These are phyloP conservation scores for Augiades crinisus DNA, from an alignment of 2,888 invertebrate species.

Conservation along the genomic window DNA sequence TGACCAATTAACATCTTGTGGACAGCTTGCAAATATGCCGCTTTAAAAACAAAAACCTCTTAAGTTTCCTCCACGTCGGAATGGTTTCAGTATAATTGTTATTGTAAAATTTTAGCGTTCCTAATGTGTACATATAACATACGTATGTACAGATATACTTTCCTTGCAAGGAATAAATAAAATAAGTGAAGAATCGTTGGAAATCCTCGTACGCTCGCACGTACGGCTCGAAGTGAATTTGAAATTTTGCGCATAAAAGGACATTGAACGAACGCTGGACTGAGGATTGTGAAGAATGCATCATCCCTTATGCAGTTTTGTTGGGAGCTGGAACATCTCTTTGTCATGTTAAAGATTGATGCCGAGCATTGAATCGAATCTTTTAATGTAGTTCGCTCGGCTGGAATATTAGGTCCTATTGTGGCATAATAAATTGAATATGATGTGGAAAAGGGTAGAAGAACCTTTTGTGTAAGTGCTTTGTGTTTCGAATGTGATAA, in stretches of 20 bases:
- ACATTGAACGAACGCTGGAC: constrained; percentile 12
- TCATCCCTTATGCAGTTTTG: constrained; percentile 41
- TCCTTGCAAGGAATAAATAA: neutral
- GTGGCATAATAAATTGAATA: neutral
- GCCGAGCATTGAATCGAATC: constrained; percentile 37
- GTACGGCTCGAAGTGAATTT: constrained; percentile 11
- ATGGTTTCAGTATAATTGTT: too few relatives aligned
- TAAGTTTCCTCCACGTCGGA: too few relatives aligned
- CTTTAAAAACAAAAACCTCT: too few relatives aligned
- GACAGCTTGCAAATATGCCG: too few relatives aligned
- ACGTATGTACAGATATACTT: too few relatives aligned
- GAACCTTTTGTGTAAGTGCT: too few relatives aligned
- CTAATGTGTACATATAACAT: neutral
- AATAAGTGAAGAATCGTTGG: constrained; percentile 4
- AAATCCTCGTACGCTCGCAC: constrained; percentile 5
- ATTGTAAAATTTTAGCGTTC: neutral
- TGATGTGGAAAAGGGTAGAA: too few relatives aligned
- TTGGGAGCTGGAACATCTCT: constrained; percentile 43
- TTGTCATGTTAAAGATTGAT: constrained; percentile 65
- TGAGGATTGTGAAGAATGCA: constrained; percentile 27
- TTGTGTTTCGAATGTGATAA: too few relatives aligned
- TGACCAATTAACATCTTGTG: too few relatives aligned
- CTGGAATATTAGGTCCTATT: neutral
- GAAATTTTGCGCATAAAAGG: constrained; percentile 21
- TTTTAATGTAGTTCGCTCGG: constrained; percentile 14